These are phyloP conservation scores for Nasonia longicornis DNA, from an alignment of 1,140 invertebrate genomes.

Conservation along the genomic window DNA sequence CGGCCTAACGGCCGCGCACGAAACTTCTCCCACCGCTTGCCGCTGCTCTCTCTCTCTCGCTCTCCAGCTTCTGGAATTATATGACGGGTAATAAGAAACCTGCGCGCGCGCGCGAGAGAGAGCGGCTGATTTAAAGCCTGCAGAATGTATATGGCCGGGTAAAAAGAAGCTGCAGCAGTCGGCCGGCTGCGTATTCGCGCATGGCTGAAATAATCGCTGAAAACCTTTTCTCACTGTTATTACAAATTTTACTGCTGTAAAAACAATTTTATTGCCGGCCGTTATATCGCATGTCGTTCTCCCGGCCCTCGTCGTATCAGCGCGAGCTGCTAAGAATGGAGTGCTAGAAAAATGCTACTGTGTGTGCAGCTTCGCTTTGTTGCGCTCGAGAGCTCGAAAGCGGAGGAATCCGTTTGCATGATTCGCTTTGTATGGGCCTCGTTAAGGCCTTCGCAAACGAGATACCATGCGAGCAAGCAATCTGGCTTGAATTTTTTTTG, in stretches of 20 bases:
- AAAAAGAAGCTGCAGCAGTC: neutral
- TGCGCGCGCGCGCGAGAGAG: neutral
- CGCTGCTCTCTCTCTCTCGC: neutral
- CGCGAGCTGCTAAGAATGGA: neutral
- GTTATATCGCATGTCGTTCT: neutral
- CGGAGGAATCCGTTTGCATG: neutral
- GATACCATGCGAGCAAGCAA: no score
- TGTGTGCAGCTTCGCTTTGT: neutral
- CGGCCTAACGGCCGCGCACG: neutral
- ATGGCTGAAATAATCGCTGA: constrained; percentile 18
- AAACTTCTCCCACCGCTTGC: constrained; percentile 9
- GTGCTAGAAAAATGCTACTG: neutral
- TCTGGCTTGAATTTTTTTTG: no score
- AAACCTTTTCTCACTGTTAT: constrained; percentile 37
- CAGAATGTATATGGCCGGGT: constrained; percentile 10
- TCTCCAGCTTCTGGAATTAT: constrained; percentile 41
- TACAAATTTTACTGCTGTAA: constrained; percentile 29
- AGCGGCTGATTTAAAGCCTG: constrained; percentile 34
- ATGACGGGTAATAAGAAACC: constrained; percentile 46
- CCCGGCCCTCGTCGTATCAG: no score
- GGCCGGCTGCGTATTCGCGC: neutral
- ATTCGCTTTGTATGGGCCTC: no score
- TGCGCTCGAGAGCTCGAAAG: neutral
- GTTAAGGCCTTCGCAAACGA: no score
- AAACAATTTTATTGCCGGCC: constrained; percentile 31